phyloP scores from a whole-genome alignment of 2,113 vertebrate genomes.

The Aix galericulata region DNA sequence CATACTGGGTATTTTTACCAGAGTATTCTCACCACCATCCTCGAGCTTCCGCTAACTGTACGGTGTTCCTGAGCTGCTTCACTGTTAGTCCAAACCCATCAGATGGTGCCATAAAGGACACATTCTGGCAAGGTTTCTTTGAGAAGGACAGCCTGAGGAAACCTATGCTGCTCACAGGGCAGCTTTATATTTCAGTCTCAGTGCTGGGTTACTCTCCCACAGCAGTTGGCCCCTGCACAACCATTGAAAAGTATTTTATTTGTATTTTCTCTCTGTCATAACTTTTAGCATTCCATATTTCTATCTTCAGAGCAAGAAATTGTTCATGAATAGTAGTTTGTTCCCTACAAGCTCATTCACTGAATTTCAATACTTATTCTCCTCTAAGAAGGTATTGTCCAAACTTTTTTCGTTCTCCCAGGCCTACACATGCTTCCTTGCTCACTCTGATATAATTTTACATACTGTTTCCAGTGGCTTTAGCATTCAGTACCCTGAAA shows the following conservation, averaged over 20 bases:
- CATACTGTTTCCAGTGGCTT: slow-evolving; percentile 60
- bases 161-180: neutral
- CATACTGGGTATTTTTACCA: neutral
- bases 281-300: neutral
- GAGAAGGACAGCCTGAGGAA: slow-evolving; percentile 26
- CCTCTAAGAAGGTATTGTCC: slow-evolving; percentile 5
- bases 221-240: neutral
- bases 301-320: neutral
- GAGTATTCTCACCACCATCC: neutral
- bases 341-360: slow-evolving; percentile 25
- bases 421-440: slow-evolving; percentile 46
- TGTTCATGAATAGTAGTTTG: neutral
- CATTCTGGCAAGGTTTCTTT: slow-evolving; percentile 24
- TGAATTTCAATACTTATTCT: neutral
- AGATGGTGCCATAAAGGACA: neutral
- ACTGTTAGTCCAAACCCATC: neutral
- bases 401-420: neutral
- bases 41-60: neutral
- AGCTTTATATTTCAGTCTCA: slow-evolving; percentile 31
- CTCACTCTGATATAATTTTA: slow-evolving; percentile 66
- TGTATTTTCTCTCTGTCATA: neutral
- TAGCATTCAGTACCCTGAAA: slow-evolving; percentile 61
- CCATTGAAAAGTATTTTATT: neutral
- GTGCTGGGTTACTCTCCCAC: neutral
- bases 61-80: neutral